These are phyloP conservation scores for Polymixis lichenea DNA, from an alignment of 2,888 invertebrate species.

Conservation along the genomic window DNA sequence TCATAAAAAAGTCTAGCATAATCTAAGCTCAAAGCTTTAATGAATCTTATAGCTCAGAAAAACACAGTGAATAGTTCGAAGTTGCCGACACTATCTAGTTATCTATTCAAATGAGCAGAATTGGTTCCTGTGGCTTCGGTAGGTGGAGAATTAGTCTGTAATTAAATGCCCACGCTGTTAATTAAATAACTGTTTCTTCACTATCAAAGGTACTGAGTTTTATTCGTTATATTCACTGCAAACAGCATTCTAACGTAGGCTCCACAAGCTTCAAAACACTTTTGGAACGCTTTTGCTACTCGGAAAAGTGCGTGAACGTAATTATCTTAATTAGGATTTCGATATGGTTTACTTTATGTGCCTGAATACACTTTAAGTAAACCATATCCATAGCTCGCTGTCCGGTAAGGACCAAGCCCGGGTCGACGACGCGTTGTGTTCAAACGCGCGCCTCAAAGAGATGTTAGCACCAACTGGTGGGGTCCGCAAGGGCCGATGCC, in stretches of 20 bases:
- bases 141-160: slow-evolving; percentile 41
- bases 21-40: neutral
- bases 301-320: neutral
- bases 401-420: too few species aligned
- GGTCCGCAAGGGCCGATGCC: too few species aligned
- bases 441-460: too few species aligned
- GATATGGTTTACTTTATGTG: neutral
- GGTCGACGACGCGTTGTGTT: too few species aligned
- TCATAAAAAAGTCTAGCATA: neutral
- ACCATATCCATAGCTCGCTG: too few species aligned
- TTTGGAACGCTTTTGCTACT: neutral
- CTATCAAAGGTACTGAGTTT: slow-evolving; percentile 6
- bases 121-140: slow-evolving; percentile 52
- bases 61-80: slow-evolving; percentile 29
- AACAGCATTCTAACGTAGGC: neutral
- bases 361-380: neutral
- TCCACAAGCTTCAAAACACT: neutral
- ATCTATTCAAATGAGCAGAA: slow-evolving; percentile 56
- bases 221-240: neutral
- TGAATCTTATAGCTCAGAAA: slow-evolving; percentile 17
- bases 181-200: slow-evolving; percentile 36
- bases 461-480: too few species aligned
- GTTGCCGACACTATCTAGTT: slow-evolving; percentile 47
- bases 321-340: neutral
- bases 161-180: slow-evolving; percentile 41